These are phyloP conservation scores for Pelobates fuscus DNA, from an alignment of 2,113 vertebrate species.

Conservation along the genomic window DNA sequence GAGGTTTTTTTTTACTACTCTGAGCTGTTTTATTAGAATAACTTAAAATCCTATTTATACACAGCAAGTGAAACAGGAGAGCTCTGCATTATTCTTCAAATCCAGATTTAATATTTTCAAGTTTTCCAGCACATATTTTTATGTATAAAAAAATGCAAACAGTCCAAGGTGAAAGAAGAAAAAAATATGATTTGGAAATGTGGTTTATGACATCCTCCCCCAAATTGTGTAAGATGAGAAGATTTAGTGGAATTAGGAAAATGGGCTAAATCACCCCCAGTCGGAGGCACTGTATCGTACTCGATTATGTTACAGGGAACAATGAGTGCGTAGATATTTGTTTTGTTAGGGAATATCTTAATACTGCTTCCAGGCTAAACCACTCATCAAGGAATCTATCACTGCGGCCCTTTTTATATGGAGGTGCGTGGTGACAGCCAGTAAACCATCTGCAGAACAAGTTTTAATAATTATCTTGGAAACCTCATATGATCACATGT, in stretches of 20 bases:
- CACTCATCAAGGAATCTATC: constrained; percentile 72
- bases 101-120: too few species aligned
- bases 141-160: too few species aligned
- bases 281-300: background rate
- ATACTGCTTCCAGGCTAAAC: constrained; percentile 74
- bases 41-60: too few species aligned
- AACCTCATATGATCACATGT: constrained; percentile 67
- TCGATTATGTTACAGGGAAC: constrained; percentile 12
- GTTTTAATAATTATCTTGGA: constrained; percentile 77
- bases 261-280: constrained; percentile 25
- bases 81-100: too few species aligned
- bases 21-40: too few species aligned
- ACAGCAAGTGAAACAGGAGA: too few species aligned
- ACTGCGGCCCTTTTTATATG: constrained; percentile 65
- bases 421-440: constrained; percentile 78
- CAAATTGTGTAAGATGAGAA: constrained; percentile 12
- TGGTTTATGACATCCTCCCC: background rate
- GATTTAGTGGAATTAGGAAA: background rate
- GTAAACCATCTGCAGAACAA: constrained; percentile 77
- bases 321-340: background rate
- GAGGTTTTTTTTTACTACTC: too few species aligned
- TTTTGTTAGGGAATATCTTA: constrained; percentile 55
- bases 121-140: too few species aligned
- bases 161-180: background rate
- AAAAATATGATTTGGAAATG: background rate